Base-by-base conservation (phyloP, 2,888 invertebrate genomes). In the Tenthredo notha region DNA sequence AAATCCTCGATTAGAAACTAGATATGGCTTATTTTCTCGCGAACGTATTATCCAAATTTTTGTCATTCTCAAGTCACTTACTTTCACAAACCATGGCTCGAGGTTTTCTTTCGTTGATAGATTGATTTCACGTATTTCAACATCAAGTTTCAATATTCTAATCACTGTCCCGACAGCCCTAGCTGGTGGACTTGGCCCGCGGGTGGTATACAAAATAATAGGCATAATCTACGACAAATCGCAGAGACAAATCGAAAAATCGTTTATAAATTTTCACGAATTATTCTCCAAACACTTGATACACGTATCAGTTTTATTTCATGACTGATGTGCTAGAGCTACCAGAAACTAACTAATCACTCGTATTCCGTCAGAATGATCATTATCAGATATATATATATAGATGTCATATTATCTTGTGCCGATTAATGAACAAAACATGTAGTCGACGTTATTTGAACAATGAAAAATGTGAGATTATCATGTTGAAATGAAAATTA, bases 51-150 rank as follows among this genome's bases (percentile, higher is more conserved):
- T 70, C 18, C 6, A 33, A 1, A 70, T 70, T 15, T 18, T 33
- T 37, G 15, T 0, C 25, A 61, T 61, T 12, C 25, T 12, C 61
- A 4, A 1, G 61, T 6, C 10, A 37, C 72, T 18, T 43, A 40
- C 72, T 74, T 74, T n/a, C 29, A 77, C 10, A 29, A 77, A 77
- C 77, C 77, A 77, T 15, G 50, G 47, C 18, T 43, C 25, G 21
- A 43, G 50, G 21, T 75, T 3, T 29, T 75, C 47, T 15, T 75
- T 75, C 4, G 0, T 21, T 1, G 10, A 4, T 25, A 75, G 29
- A 40, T 75, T 40, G 15, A 75, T 1, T 18, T 43, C 50, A 21
- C 75, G 47, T 0, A n/a, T 25, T 75, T 75, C 43, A 18, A 75
- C 47, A 43, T 75, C 75, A 25, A 75, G 43, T 12, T 50, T 25